phyloP scores from a whole-genome alignment of 2,888 invertebrate species.

The Phytoseiulus persimilis region DNA sequence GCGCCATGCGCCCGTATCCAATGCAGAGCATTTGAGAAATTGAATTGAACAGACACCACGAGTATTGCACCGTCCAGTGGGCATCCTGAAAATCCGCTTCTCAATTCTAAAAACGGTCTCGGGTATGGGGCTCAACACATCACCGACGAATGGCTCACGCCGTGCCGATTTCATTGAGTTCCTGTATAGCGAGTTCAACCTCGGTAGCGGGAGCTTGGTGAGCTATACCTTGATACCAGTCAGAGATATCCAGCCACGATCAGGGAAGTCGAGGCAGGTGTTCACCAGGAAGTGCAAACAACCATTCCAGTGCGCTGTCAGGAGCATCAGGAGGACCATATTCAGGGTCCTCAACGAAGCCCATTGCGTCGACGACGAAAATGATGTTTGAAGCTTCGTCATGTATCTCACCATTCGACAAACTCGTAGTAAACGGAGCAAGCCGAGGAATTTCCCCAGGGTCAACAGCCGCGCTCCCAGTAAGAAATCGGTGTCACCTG shows the following conservation, averaged over 20 bases:
- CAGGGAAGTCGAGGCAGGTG: conserved; percentile 19
- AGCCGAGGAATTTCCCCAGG: conserved; percentile 10
- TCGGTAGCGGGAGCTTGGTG: too few relatives aligned
- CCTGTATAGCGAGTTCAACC: too few relatives aligned
- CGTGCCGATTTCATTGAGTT: too few relatives aligned
- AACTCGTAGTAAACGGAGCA: conserved; percentile 10
- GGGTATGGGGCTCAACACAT: too few relatives aligned
- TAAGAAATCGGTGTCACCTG: not conserved
- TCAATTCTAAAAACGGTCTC: too few relatives aligned
- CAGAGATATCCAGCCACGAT: conserved; percentile 14
- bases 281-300: conserved; percentile 25
- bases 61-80: conserved; percentile 13
- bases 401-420: conserved; percentile 21
- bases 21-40: conserved; percentile 36
- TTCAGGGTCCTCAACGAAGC: not conserved
- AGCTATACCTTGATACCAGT: conserved; percentile 17
- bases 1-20: conserved; percentile 25
- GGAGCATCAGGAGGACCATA: conserved; percentile 33
- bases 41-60: conserved; percentile 25
- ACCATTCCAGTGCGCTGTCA: conserved; percentile 32
- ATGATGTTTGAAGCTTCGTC: conserved; percentile 25
- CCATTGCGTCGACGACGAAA: conserved; percentile 25
- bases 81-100: not conserved
- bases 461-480: not conserved
- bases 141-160: too few relatives aligned